Evolutionary conservation across 2,797 vertebrate genomes (phyloP).

Genomic region (Artibeus jamaicensis): DNA sequence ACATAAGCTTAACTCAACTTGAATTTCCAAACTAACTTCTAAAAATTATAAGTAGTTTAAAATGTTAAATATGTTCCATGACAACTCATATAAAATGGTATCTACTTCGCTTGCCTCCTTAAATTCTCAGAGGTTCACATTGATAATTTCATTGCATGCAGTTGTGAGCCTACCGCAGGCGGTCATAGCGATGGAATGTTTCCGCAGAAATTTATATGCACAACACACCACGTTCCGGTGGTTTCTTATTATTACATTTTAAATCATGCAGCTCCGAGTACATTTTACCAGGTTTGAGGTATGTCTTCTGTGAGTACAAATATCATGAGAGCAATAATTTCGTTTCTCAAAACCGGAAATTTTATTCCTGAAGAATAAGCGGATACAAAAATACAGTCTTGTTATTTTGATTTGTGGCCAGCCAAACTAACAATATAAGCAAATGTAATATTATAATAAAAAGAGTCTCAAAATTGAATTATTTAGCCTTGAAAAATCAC

Average conservation of each 20-base stretch:
- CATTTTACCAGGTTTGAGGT: slow-evolving; percentile 52
- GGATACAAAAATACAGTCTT: slow-evolving; percentile 10
- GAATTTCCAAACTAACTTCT: background rate
- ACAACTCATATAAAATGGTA: slow-evolving; percentile 38
- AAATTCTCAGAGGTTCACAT: slow-evolving; percentile 54
- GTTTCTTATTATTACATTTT: slow-evolving; percentile 74
- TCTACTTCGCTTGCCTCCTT: slow-evolving; percentile 52
- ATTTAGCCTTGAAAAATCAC: background rate
- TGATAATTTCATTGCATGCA: slow-evolving; percentile 61
- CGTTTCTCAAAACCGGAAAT: background rate
- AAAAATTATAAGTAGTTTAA: slow-evolving; percentile 5
- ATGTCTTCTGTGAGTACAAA: slow-evolving; percentile 60
- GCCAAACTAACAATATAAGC: background rate
- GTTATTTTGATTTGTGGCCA: slow-evolving; percentile 29
- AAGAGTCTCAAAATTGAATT: background rate
- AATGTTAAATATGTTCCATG: slow-evolving; percentile 42
- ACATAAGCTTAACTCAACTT: background rate
- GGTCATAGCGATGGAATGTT: slow-evolving; percentile 54
- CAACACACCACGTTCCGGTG: slow-evolving; percentile 7
- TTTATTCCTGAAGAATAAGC: slow-evolving; percentile 57
- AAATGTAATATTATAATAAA: slow-evolving; percentile 45
- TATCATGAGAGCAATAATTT: slow-evolving; percentile 34
- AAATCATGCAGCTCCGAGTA: slow-evolving; percentile 67
- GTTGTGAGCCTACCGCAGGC: slow-evolving; percentile 55
- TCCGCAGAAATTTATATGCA: slow-evolving; percentile 51